phyloP scores from a whole-genome alignment of 2,113 vertebrate genomes.

The Nanorana parkeri region DNA sequence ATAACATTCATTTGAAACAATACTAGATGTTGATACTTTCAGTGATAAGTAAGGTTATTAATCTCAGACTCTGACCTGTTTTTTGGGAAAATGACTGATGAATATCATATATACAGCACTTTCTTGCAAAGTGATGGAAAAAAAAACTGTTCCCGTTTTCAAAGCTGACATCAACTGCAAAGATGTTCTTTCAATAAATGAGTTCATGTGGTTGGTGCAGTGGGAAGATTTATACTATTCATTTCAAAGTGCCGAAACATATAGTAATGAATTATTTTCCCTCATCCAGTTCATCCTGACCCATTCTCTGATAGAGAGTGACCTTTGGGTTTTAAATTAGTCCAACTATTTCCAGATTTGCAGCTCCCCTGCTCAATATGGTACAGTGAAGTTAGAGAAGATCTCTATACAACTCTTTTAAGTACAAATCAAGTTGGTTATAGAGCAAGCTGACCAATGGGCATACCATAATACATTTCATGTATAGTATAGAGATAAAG shows the following conservation, averaged over 20 bases:
- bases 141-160: slow-evolving; percentile 28
- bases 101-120: slow-evolving; percentile 20
- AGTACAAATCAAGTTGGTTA: too few species aligned
- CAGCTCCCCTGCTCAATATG: neutral
- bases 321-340: slow-evolving; percentile 39
- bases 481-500: too few species aligned
- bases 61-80: slow-evolving; percentile 60
- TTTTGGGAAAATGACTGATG: slow-evolving; percentile 49
- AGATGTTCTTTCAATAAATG: slow-evolving; percentile 42
- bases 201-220: slow-evolving; percentile 35
- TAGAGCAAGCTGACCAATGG: too few species aligned
- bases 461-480: too few species aligned
- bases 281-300: slow-evolving; percentile 40
- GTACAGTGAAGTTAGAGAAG: neutral
- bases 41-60: slow-evolving; percentile 57
- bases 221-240: slow-evolving; percentile 13
- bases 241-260: slow-evolving; percentile 38
- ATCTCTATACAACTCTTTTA: neutral
- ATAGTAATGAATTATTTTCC: slow-evolving; percentile 30
- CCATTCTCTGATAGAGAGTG: slow-evolving; percentile 13
- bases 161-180: slow-evolving; percentile 42
- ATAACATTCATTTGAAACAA: neutral
- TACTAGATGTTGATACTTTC: slow-evolving; percentile 45
- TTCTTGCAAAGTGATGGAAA: slow-evolving; percentile 22
- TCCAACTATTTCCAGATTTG: slow-evolving; percentile 21